Conservation (phyloP, 1,140 invertebrate species). For the Limonius californicus region DNA sequence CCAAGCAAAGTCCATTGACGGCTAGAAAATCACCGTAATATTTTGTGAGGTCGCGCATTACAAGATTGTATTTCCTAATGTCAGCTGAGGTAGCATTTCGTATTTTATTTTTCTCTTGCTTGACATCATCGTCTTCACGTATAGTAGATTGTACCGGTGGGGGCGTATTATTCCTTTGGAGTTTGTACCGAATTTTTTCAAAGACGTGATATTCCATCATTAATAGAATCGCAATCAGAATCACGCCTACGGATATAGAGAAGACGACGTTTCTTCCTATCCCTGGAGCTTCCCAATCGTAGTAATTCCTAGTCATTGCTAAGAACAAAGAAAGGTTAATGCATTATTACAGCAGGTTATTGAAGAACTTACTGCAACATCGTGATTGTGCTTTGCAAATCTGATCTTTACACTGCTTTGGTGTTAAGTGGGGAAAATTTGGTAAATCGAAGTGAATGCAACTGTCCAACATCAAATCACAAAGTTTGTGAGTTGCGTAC, state of each 20-base stretch:
- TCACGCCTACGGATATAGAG: slow-evolving; percentile 42
- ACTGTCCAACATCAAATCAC: slow-evolving; percentile 19
- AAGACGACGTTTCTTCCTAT: slow-evolving; percentile 48
- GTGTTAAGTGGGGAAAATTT: slow-evolving; percentile 5
- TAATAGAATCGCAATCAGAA: slow-evolving; percentile 48
- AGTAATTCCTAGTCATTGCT: slow-evolving; percentile 4
- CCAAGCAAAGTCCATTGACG: slow-evolving; percentile 67
- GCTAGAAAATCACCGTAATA: slow-evolving; percentile 64
- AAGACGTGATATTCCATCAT: slow-evolving; percentile 50
- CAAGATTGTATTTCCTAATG: slow-evolving; percentile 39
- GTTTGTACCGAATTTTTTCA: slow-evolving; percentile 42
- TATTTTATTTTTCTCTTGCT: slow-evolving; percentile 23
- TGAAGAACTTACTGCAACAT: slow-evolving; percentile 18
- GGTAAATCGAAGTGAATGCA: slow-evolving; percentile 14
- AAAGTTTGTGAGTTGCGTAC: slow-evolving; percentile 28
- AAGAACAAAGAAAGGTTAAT: no score
- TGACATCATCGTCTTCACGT: slow-evolving; percentile 23
- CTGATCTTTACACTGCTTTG: slow-evolving; percentile 16
- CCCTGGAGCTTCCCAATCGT: slow-evolving; percentile 47
- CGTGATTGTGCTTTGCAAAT: slow-evolving; percentile 6
- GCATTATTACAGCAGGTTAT: no score
- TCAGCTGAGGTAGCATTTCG: background rate
- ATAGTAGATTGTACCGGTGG: background rate
- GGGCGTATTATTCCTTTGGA: background rate
- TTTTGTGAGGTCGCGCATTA: slow-evolving; percentile 59